Conservation (phyloP, 1,140 invertebrate genomes). For the Platorchestia sp. region DNA sequence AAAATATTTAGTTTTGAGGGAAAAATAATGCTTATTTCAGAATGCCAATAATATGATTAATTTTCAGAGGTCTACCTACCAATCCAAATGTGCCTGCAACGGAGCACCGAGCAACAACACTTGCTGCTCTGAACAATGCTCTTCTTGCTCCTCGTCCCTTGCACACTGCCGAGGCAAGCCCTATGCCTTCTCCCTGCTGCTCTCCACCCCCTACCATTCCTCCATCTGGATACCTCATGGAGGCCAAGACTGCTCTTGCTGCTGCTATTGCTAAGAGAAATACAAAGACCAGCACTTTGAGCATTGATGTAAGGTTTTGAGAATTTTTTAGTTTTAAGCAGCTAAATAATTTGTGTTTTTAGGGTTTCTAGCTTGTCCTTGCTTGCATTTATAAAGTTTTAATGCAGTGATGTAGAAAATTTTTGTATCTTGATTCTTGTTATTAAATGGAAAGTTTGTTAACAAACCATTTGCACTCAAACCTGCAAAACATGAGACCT, state of each 20-base stretch:
- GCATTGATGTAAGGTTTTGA: conserved; percentile 65
- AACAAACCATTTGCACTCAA: too few species aligned
- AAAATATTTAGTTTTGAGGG: not conserved
- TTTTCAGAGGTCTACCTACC: not conserved
- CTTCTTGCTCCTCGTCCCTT: not conserved
- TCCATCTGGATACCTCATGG: conserved; percentile 61
- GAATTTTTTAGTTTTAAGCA: not conserved
- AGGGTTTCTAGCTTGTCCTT: too few species aligned
- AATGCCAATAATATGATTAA: not conserved
- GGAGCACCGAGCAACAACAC: conserved; percentile 27
- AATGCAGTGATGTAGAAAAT: too few species aligned
- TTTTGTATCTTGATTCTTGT: too few species aligned
- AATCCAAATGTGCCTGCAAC: not conserved
- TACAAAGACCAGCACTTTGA: conserved; percentile 60
- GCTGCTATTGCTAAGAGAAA: conserved; percentile 61
- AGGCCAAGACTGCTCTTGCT: conserved; percentile 62
- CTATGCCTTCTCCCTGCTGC: conserved; percentile 63
- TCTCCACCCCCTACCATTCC: conserved; percentile 60
- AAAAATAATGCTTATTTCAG: not conserved
- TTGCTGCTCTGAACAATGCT: not conserved
- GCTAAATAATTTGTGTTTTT: not conserved
- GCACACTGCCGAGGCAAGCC: not conserved
- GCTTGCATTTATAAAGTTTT: too few species aligned
- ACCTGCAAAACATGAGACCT: too few species aligned
- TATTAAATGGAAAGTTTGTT: too few species aligned